Evolutionary conservation across 92 coral and sea anemone species (phyloP), one percentile per base, ranked within the genome.

Genomic region (Epizoanthus rinbou): DNA sequence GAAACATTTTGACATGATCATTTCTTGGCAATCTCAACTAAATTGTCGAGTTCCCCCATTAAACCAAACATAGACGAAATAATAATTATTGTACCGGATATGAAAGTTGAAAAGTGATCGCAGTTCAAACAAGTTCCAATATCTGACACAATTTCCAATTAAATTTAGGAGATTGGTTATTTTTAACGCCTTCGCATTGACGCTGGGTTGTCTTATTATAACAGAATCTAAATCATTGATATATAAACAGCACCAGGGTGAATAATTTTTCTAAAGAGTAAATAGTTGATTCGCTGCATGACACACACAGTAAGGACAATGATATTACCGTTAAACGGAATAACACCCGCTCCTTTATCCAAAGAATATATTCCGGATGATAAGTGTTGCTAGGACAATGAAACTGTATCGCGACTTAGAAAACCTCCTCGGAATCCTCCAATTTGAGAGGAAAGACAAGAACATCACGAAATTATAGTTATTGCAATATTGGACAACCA

Each of bases 21-120:
- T 62, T 78, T 78, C 53, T 39, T 35, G 47, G 41, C 56, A 22
- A 60, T 62, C 14, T 58, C 31, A 28, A 28, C 31, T 70, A 78
- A 78, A 10, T 60, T 60, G 64, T 78, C 45, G 47, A 41, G 63
- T 78, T 78, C 15, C 39, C 5, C 58, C 50, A 19, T 60, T 78
- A 78, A 75, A 62, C 70, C 65, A 78, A 78, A 78, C 82, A 78
- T 14, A 62, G 45, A 6, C 41, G 71, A 22, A 62, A 37, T 22
- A 14, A 78, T 62, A 78, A 78, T 78, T 41, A 57, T 78, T 57
- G 5, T 57, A 43, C 69, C 82, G 82, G 82, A 78, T 78, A 78
- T 78, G 82, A 78, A 78, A 16, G 37, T 78, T 8, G 43, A 69
- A 78, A 78, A 41, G 35, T 33, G 23, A 78, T 41, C 71, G 23